These are phyloP conservation scores for Clusia tigrina DNA, from an alignment of 2,888 invertebrate species.

Conservation along the genomic window DNA sequence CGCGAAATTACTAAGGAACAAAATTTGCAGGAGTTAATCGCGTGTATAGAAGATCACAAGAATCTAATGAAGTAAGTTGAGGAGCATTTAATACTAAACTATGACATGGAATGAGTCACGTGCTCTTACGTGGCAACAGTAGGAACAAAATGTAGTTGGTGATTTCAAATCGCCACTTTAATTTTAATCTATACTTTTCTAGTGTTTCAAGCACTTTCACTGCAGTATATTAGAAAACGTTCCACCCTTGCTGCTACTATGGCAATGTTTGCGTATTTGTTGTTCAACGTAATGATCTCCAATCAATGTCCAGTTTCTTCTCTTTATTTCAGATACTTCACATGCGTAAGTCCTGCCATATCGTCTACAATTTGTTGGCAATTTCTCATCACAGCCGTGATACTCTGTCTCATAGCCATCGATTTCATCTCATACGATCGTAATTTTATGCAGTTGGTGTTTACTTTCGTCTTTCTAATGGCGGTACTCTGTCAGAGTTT, in stretches of 20 bases:
- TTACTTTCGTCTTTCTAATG: slow-evolving; percentile 29
- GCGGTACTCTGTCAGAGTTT: slow-evolving; percentile 37
- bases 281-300: not conserved
- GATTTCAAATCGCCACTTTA: no score
- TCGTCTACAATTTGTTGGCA: slow-evolving; percentile 40
- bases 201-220: no score
- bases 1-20: not conserved
- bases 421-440: slow-evolving; percentile 33
- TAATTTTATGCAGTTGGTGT: slow-evolving; percentile 26
- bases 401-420: slow-evolving; percentile 35
- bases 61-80: slow-evolving; percentile 39
- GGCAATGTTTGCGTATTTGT: not conserved
- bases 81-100: no score
- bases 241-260: not conserved
- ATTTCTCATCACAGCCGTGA: slow-evolving; percentile 38
- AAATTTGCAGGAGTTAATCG: slow-evolving; percentile 39
- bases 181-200: no score
- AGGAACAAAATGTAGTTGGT: no score
- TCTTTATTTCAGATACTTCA: not conserved
- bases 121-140: no score
- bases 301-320: no score
- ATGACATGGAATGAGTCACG: no score
- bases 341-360: slow-evolving; percentile 35
- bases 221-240: not conserved
- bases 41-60: slow-evolving; percentile 41